Evolutionary conservation across 2,888 invertebrate genomes (phyloP), one percentile per base, ranked within the genome.

Genomic region (Cistogaster globosa): DNA sequence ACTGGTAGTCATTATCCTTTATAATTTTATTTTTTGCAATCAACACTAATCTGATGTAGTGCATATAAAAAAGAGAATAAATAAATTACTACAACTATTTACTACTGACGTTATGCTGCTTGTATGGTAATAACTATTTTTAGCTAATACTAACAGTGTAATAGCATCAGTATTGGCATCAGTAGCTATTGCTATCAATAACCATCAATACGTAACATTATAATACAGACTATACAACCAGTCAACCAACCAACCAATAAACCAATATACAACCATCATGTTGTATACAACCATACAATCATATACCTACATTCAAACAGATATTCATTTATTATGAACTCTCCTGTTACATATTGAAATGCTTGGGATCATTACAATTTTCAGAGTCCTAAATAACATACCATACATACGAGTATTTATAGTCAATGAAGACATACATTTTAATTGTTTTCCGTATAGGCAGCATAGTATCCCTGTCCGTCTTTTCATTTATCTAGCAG

Each of bases 381-480:
- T 57, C 26, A 36, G n/a, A n/a, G 38, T 63, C n/a, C 75, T 78
- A 79, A 75, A 83, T 71, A 76, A 79, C 86, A 69, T 63, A 2
- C 60, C 72, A 77, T 57, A 68, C 53, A 65, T 63, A 81, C 68
- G 69, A 82, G 78, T 82, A 85, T 85, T 85, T 85, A 85, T 85
- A 82, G 82, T 75, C 82, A 79, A 82, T 85, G 78, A 85, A 85
- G 85, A 85, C 85, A 85, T 85, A 79, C 85, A 85, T 85, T 85
- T 85, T 85, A 85, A 85, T 85, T 85, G 85, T 85, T 85, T 85
- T 85, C 84, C 85, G 85, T 85, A 85, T 60, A 85, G 74, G 75
- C 75, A 78, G 58, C 20, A 18, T 51, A 38, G 36, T 63, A 45
- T 38, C 11, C 63, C 20, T 71, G 62, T 51, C 48, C 6, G 20